Evolutionary conservation across 2,113 vertebrate species (phyloP).

Genomic region (Silurus asotus): DNA sequence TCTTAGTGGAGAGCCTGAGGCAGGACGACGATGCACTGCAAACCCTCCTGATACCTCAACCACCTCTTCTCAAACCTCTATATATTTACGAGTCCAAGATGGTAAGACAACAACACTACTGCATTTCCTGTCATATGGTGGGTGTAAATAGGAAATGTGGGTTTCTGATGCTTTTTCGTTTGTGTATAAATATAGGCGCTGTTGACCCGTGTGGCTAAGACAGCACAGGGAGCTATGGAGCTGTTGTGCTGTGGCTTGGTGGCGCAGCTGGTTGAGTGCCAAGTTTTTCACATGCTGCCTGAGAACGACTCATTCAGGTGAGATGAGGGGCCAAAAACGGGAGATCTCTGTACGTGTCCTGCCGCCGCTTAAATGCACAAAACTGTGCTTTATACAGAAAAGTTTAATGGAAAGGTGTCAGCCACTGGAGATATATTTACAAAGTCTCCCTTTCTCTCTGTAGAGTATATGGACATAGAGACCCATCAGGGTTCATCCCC

Average conservation of each 20-base stretch:
- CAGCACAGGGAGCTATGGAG: conserved; percentile 85
- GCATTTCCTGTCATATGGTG: not conserved
- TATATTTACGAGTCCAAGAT: conserved; percentile 98
- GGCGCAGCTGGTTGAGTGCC: conserved; percentile 87
- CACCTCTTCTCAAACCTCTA: conserved; percentile 89
- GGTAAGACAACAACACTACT: conserved; percentile 70
- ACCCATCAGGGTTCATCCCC: conserved; percentile 89
- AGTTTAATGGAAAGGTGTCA: not conserved
- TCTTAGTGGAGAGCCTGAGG: conserved; percentile 89
- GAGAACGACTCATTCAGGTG: conserved; percentile 89
- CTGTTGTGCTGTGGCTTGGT: conserved; percentile 89
- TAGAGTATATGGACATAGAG: conserved; percentile 82
- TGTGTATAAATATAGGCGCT: conserved; percentile 77
- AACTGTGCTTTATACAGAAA: not conserved
- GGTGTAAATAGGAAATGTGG: not conserved
- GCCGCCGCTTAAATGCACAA: not conserved
- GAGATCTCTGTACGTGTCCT: not conserved
- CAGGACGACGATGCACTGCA: conserved; percentile 89
- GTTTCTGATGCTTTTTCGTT: not conserved
- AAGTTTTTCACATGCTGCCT: conserved; percentile 94
- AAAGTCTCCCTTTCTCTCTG: not conserved
- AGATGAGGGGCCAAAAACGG: conserved; percentile 36
- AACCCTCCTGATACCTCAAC: conserved; percentile 86
- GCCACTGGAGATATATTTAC: not conserved
- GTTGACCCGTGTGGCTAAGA: conserved; percentile 91